These are phyloP conservation scores for Rhizoglyphus robini DNA, from an alignment of 1,140 invertebrate species.

Conservation along the genomic window DNA sequence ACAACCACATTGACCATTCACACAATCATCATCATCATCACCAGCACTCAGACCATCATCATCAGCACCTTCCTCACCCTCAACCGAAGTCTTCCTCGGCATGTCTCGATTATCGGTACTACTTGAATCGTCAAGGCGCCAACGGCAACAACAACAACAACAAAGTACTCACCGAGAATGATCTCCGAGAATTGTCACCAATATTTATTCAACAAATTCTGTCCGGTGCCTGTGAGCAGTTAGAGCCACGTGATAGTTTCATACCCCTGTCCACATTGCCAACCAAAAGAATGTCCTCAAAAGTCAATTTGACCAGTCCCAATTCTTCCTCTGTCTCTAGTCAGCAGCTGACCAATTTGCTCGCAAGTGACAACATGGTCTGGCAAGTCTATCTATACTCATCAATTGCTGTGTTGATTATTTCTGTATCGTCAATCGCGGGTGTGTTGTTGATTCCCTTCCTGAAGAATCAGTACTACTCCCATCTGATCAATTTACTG, in stretches of 20 bases:
- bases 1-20: conserved; percentile 21
- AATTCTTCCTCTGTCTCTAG: not conserved
- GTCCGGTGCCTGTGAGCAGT: conserved; percentile 22
- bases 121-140: not conserved
- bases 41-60: not conserved
- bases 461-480: conserved; percentile 24
- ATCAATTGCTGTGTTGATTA: conserved; percentile 31
- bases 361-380: not conserved
- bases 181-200: conserved; percentile 27
- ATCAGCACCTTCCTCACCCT: not conserved
- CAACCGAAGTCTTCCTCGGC: not conserved
- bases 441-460: conserved; percentile 30
- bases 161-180: conserved; percentile 14
- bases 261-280: not conserved
- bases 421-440: conserved; percentile 30
- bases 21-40: conserved; percentile 21
- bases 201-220: conserved; percentile 28
- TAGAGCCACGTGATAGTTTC: not conserved
- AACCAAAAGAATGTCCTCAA: not conserved
- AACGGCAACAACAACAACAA: conserved; percentile 1
- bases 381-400: conserved; percentile 33
- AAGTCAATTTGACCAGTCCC: too few relatives aligned
- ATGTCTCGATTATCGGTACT: conserved; percentile 8
- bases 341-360: not conserved
- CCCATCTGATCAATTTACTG: conserved; percentile 33